phyloP scores from a whole-genome alignment of 1,140 invertebrate genomes.

The Hyposmocoma kahamanoa region DNA sequence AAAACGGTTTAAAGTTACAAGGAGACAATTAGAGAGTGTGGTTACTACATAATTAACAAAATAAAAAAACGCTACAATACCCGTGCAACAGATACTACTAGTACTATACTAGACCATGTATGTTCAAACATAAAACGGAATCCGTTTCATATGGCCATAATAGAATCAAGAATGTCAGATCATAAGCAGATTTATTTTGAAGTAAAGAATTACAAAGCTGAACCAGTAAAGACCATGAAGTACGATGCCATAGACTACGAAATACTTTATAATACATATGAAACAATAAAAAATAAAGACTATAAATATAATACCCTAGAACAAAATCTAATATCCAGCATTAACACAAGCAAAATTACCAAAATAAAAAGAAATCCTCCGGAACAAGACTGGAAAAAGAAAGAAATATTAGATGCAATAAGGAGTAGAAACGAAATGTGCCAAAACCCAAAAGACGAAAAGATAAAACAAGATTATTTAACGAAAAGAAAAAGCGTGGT shows the following conservation, averaged over 20 bases:
- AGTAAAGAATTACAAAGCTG: not conserved
- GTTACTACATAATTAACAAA: not conserved
- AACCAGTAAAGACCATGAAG: not conserved
- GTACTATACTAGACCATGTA: not conserved
- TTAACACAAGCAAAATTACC: not conserved
- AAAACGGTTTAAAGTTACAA: not conserved
- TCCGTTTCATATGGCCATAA: not conserved
- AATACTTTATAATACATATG: not conserved
- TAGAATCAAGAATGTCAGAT: slow-evolving; percentile 2
- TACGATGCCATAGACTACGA: not conserved
- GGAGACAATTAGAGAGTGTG: not conserved
- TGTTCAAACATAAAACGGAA: not conserved
- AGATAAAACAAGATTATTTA: not conserved
- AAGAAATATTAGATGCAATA: slow-evolving; percentile 14
- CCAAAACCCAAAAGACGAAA: not conserved
- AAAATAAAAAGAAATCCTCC: slow-evolving; percentile 13
- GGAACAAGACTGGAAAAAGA: slow-evolving; percentile 17
- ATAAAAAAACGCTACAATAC: not conserved
- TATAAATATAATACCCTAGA: not conserved
- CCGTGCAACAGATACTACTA: not conserved
- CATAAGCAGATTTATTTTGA: slow-evolving; percentile 6
- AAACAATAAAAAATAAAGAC: not conserved
- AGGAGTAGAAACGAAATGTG: slow-evolving; percentile 10
- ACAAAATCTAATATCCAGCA: not conserved
- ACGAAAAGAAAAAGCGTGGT: not conserved